A percentile compares a stretch with the other conserved stretches of the same genome.
Evolutionary conservation across 1,140 invertebrate genomes (phyloP).

Genomic region (Diuraphis noxia): DNA sequence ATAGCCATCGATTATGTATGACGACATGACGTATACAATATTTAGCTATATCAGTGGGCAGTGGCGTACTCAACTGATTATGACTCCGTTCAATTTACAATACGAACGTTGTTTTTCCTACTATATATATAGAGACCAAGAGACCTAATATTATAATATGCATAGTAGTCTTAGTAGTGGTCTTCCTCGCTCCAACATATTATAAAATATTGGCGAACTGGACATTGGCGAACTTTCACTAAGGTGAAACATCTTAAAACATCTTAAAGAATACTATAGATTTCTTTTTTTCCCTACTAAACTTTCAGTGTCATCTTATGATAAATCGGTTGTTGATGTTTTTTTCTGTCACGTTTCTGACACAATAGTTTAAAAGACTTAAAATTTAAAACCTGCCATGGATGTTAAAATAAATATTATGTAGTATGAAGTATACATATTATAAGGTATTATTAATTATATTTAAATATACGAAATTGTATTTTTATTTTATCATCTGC

Average conservation of each 20-base stretch:
- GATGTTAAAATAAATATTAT: background rate
- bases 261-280: background rate
- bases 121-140: no score
- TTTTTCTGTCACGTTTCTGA: background rate
- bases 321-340: background rate
- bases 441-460: background rate
- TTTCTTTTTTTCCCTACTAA: background rate
- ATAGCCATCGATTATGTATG: no score
- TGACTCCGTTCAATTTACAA: no score
- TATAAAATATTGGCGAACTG: background rate
- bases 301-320: background rate
- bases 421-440: background rate
- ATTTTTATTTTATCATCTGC: background rate
- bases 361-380: background rate
- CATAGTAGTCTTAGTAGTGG: background rate
- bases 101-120: background rate
- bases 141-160: background rate
- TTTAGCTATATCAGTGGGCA: no score
- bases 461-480: no score
- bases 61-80: no score
- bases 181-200: background rate
- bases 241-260: background rate
- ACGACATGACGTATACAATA: no score
- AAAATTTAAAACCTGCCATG: background rate
- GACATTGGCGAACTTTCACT: background rate